Evolutionary conservation across 2,113 vertebrate genomes (phyloP).

Genomic region (Silurus asotus): DNA sequence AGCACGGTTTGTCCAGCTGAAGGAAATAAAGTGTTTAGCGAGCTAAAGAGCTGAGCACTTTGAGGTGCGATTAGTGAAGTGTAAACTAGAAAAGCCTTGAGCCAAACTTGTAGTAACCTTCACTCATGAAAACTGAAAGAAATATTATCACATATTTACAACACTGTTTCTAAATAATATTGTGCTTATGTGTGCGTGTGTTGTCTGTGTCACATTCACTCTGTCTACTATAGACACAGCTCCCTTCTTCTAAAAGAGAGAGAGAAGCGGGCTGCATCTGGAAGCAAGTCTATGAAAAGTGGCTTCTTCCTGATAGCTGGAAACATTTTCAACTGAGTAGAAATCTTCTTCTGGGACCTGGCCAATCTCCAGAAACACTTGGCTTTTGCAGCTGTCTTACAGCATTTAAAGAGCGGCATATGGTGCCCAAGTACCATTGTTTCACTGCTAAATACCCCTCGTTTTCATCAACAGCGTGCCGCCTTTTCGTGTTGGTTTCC

Average conservation of each 20-base stretch:
- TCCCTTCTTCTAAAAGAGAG: constrained; percentile 8
- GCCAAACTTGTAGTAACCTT: not conserved
- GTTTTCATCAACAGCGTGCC: constrained; percentile 65
- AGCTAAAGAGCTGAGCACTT: constrained; percentile 15
- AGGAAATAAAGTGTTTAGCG: constrained; percentile 30
- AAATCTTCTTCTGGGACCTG: constrained; percentile 76
- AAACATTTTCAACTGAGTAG: constrained; percentile 73
- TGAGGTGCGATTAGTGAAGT: constrained; percentile 33
- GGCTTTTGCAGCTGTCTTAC: constrained; percentile 76
- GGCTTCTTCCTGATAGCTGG: constrained; percentile 76
- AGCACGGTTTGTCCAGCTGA: constrained; percentile 36
- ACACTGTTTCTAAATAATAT: not conserved
- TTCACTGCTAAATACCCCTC: constrained; percentile 70
- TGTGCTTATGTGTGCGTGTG: not conserved
- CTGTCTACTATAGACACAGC: constrained; percentile 9
- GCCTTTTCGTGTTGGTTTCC: constrained; percentile 70
- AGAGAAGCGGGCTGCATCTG: constrained; percentile 68
- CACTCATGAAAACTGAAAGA: not conserved
- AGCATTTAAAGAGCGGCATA: constrained; percentile 76
- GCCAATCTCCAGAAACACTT: constrained; percentile 75
- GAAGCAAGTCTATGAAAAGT: constrained; percentile 76
- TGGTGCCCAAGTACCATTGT: constrained; percentile 75
- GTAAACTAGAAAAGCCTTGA: constrained; percentile 10
- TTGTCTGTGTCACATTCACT: not conserved
- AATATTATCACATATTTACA: not conserved